A percentile compares a stretch with the other conserved stretches of the same genome.
These are phyloP conservation scores for Kryptopterus vitreolus DNA, from an alignment of 2,797 vertebrate genomes.

Conservation along the genomic window DNA sequence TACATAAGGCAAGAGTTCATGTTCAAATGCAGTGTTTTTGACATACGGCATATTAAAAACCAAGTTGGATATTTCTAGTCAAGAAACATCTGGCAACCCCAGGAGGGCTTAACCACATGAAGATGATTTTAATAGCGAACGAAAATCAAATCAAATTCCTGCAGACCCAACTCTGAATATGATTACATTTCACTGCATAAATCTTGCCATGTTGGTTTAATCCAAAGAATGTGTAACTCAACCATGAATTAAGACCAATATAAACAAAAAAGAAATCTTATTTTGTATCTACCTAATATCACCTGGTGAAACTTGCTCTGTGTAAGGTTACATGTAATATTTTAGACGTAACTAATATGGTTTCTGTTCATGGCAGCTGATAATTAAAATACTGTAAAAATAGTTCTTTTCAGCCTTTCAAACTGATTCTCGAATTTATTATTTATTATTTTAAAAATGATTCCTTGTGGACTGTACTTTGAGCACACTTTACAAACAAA, in stretches of 20 bases:
- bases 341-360: neutral
- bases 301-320: neutral
- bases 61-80: neutral
- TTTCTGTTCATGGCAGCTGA: conserved; percentile 66
- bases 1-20: neutral
- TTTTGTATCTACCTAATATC: neutral
- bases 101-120: neutral
- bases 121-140: neutral
- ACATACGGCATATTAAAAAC: neutral
- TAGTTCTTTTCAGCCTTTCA: conserved; percentile 64
- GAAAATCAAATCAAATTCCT: neutral
- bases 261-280: neutral
- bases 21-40: neutral
- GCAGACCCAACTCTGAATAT: neutral
- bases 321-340: conserved; percentile 10
- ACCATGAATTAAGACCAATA: too few species aligned
- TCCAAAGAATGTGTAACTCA: neutral
- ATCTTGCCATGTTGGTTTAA: too few species aligned
- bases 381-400: conserved; percentile 83
- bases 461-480: too few species aligned
- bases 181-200: neutral
- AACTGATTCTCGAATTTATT: conserved; percentile 9
- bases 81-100: neutral
- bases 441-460: too few species aligned
- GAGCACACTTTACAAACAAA: neutral